Base-by-base conservation (phyloP, 2,888 invertebrate species). In the Diplazon laetatorius region DNA sequence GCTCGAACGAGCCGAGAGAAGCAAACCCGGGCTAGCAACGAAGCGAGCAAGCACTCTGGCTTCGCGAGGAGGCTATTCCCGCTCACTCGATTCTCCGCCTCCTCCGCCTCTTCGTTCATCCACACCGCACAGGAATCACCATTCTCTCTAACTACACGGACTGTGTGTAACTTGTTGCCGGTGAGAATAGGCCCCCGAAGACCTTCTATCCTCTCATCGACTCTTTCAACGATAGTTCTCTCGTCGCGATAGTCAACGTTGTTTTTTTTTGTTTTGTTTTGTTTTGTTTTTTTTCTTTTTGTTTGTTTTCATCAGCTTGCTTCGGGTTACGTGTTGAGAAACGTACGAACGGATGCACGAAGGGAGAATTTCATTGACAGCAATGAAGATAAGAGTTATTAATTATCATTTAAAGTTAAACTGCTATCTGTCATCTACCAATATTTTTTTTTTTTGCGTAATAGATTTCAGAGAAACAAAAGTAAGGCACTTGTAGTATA, bases 1-100 rank as follows among this genome's bases (percentile, higher is more conserved):
- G 83, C 84, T 86, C 84, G 85, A 86, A 86, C 85, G 82, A 85
- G 83, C 84, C 82, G 84, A 48, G 44, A 63, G 78, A 59, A 75
- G 75, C 70, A 70, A 72, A 73, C 73, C 80, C 80, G 69, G 50
- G 55, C 77, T 75, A n/a, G n/a, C n/a, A n/a, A n/a, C n/a, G n/a
- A n/a, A n/a, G n/a, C n/a, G n/a, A n/a, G n/a, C n/a, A n/a, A n/a
- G n/a, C n/a, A n/a, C n/a, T n/a, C n/a, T n/a, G n/a, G n/a, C n/a
- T 50, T 65, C 6, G 30, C 30, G 6, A 30, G 48, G 3, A 66
- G 60, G 55, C n/a, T 77, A 46, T 77, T 50, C 70, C n/a, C n/a
- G n/a, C n/a, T 62, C 72, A 68, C 68, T 65, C 39, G 65, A 48
- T 76, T 68, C 57, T 69, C 48, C 57, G 48, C 57, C 59, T 55